Conservation (phyloP, 2,888 invertebrate species). For the Drosophila longiperda region DNA sequence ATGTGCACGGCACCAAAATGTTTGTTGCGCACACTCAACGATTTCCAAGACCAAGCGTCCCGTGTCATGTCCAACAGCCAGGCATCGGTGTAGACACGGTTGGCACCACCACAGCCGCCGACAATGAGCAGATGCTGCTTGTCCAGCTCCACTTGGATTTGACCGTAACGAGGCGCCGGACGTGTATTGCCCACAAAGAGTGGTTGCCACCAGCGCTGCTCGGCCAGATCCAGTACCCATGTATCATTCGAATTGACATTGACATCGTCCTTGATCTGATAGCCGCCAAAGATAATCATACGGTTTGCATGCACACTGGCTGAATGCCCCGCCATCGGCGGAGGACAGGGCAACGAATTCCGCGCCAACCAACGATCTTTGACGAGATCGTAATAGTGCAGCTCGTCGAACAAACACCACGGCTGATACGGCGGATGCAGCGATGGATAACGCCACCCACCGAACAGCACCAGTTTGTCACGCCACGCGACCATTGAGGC, state of each 20-base stretch:
- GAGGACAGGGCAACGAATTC: slow-evolving; percentile 76
- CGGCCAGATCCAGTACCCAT: slow-evolving; percentile 93
- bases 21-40: slow-evolving; percentile 90
- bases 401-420: slow-evolving; percentile 95
- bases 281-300: slow-evolving; percentile 94
- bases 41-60: slow-evolving; percentile 90
- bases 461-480: slow-evolving; percentile 94
- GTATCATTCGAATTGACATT: slow-evolving; percentile 91
- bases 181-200: slow-evolving; percentile 87
- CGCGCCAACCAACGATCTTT: slow-evolving; percentile 90
- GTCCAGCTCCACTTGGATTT: slow-evolving; percentile 94
- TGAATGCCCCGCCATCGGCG: slow-evolving; percentile 94
- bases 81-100: slow-evolving; percentile 94
- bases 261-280: slow-evolving; percentile 86
- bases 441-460: slow-evolving; percentile 98
- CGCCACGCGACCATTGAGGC: slow-evolving; percentile 96
- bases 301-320: slow-evolving; percentile 92
- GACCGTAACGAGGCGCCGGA: slow-evolving; percentile 95
- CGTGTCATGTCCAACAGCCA: slow-evolving; percentile 93
- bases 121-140: slow-evolving; percentile 91
- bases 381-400: slow-evolving; percentile 93
- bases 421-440: slow-evolving; percentile 93
- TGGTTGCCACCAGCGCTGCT: slow-evolving; percentile 92
- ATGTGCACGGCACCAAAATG: slow-evolving; percentile 93
- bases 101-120: slow-evolving; percentile 95